Base-by-base conservation (phyloP, 2,888 invertebrate genomes). In the Phytoseiulus persimilis region DNA sequence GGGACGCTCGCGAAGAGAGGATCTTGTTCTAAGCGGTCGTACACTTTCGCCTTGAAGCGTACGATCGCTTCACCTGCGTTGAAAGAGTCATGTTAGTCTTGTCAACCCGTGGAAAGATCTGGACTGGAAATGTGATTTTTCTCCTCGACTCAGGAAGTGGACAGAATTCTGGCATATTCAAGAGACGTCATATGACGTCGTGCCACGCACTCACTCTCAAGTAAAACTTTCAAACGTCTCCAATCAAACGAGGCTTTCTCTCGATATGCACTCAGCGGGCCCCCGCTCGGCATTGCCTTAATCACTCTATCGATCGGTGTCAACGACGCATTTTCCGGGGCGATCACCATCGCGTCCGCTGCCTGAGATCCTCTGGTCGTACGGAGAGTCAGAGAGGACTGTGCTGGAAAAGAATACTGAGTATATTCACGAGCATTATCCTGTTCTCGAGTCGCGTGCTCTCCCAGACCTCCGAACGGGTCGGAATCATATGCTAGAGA, bases 211-310 rank as follows among this genome's bases (percentile, higher is more conserved):
- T 87, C 45, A 87, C 87, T 90, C 31, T 97, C 96, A 90, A 97
- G 93, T 90, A 96, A 94, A 84, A 96, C 92, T 92, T 95, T 95
- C 93, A 98, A 94, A 91, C 94, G 94, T 93, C 96, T 97, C 96
- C 97, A 97, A 92, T 96, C 95, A 92, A 98, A 97, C 31, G 95
- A 95, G 0, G 96, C 95, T 91, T 94, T 94, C 91, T 95, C 95
- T 91, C 98, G 95, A 92, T 96, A 97, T 0, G 92, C 93, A 92
- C 96, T 96, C 91, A 98, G 93, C 11, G 97, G 96, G 90, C 96
- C 96, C 31, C 92, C 91, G 18, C 65, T 23, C 45, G 93, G 92
- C 83, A 93, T 92, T 90, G 93, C 93, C 23, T 91, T 90, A 32
- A 92, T 31, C 18, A 90, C 31, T 45, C 89, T 89, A 31, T 84